Base-by-base conservation (phyloP, 2,888 invertebrate genomes). In the Orthosia gracilis region DNA sequence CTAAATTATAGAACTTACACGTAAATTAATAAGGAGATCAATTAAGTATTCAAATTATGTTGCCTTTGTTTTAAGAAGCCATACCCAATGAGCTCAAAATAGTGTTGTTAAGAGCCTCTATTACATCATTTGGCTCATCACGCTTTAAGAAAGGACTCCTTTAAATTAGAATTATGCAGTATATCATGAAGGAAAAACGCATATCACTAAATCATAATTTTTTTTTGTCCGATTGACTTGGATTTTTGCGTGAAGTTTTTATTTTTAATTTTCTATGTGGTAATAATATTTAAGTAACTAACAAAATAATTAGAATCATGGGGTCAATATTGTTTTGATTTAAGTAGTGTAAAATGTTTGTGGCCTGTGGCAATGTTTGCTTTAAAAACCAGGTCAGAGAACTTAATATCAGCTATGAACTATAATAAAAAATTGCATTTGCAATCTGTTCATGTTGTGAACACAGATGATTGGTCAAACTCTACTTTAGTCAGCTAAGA, bases 181-280 rank as follows among this genome's bases (percentile, higher is more conserved):
- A 47, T 18, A 55, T 26, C 12, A 52, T 12, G 26, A 18, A 58
- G n/a, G 49, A n/a, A 23, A 23, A 58, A 23, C 15, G 17, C 9
- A 3, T 23, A 17, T 23, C n/a, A 49, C n/a, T 23, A 31, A 15
- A 17, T n/a, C n/a, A 54, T 52, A 13, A 70, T 15, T 58, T 17
- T 17, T 12, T 0, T 40, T 23, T 15, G 55, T 55, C 18, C 4
- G 4, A 45, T 67, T 67, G 45, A 67, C 13, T 45, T 26, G 11
- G 15, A 0, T 17, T 52, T 70, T 52, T 59, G 17, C 45, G 3
- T 58, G 23, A 50, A 50, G 17, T 50, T 23, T 9, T 50, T 50
- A 58, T n/a, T 23, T 70, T 57, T 71, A 49, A 15, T 40, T 69
- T 55, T 68, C 23, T 40, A 49, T 18, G 23, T n/a, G 3, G 1